Conservation (phyloP, 1,140 invertebrate genomes). For the Heliothis virescens region DNA sequence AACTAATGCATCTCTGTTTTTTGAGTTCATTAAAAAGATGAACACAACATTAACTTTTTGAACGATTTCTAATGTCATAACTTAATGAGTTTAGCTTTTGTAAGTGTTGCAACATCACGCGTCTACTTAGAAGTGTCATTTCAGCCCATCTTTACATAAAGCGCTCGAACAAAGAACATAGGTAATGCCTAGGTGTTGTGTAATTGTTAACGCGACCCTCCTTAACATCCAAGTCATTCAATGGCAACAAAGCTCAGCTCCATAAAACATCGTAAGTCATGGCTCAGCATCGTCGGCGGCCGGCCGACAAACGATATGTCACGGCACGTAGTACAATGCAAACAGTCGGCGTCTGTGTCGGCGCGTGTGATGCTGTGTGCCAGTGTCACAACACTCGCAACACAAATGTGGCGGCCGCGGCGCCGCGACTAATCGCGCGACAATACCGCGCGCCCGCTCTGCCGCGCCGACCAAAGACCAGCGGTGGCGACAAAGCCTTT, state of each 20-base stretch:
- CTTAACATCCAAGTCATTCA: conserved; percentile 67
- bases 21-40: not conserved
- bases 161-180: conserved; percentile 53
- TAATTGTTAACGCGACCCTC: conserved; percentile 67
- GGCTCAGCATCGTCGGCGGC: conserved; percentile 60
- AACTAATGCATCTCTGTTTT: too few relatives aligned
- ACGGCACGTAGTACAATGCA: conserved; percentile 82
- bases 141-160: conserved; percentile 52
- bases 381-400: conserved; percentile 72
- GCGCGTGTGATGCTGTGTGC: conserved; percentile 69
- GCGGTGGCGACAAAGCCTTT: conserved; percentile 70
- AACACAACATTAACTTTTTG: not conserved
- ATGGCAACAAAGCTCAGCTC: conserved; percentile 65
- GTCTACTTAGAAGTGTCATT: conserved; percentile 45
- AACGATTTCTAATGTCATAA: not conserved
- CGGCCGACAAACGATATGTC: conserved; percentile 78
- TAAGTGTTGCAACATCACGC: conserved; percentile 57
- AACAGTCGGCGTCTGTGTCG: conserved; percentile 80
- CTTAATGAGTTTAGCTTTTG: conserved; percentile 44
- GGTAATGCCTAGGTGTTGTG: conserved; percentile 64
- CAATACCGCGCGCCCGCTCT: conserved; percentile 62
- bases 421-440: conserved; percentile 77
- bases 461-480: conserved; percentile 59
- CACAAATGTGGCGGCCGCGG: conserved; percentile 61
- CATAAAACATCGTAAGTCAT: conserved; percentile 71